Conservation (phyloP, 1,140 invertebrate species). For the Geopemphigus sp. region DNA sequence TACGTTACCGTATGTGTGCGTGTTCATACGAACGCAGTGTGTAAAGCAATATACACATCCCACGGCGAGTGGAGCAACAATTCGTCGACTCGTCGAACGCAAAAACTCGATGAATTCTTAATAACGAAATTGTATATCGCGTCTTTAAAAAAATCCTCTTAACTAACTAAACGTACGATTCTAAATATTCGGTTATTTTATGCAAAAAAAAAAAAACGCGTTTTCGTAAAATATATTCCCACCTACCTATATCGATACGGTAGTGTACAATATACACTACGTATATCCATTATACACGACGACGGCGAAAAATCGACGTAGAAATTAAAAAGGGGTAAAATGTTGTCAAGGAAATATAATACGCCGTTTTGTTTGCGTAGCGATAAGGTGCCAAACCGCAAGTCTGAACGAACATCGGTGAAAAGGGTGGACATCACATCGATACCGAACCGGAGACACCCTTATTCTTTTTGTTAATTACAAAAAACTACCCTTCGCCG, state of each 20-base stretch:
- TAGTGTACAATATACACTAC: no score
- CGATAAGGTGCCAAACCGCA: slow-evolving; percentile 38
- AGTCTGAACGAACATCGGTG: slow-evolving; percentile 15
- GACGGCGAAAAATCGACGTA: neutral
- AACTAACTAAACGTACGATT: no score
- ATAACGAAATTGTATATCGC: no score
- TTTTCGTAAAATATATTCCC: no score
- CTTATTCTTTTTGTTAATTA: slow-evolving; percentile 39
- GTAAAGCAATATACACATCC: neutral
- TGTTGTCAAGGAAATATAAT: neutral
- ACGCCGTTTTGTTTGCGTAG: neutral
- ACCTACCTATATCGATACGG: no score
- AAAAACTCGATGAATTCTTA: no score
- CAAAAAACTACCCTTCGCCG: slow-evolving; percentile 22
- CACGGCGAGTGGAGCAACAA: neutral
- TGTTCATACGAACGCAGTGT: neutral
- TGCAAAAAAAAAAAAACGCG: no score
- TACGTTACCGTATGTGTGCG: no score
- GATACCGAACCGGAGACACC: slow-evolving; percentile 26
- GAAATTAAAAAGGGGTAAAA: slow-evolving; percentile 21
- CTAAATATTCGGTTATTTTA: no score
- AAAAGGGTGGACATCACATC: slow-evolving; percentile 18
- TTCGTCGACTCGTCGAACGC: neutral
- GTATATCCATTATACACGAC: no score
- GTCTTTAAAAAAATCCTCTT: no score